Percentiles rank a stretch among this genome's conserved stretches.
These are phyloP conservation scores for Melanerpes formicivorus DNA, from an alignment of 2,113 vertebrate species.

Conservation along the genomic window DNA sequence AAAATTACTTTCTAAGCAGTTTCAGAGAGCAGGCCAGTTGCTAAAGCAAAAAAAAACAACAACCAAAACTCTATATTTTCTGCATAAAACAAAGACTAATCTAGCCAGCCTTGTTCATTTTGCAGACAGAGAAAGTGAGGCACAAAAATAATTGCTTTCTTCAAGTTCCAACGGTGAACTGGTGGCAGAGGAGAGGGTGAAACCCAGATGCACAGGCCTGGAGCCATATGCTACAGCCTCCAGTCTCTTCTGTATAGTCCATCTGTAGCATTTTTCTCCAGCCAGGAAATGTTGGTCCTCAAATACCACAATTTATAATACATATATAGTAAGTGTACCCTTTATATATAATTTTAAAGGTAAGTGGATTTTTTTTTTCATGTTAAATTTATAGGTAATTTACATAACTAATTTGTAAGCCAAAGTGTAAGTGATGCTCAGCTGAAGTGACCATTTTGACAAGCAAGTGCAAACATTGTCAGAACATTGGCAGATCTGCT, in stretches of 20 bases:
- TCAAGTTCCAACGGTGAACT: background rate
- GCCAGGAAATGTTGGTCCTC: background rate
- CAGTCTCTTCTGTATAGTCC: background rate
- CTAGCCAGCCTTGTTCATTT: background rate
- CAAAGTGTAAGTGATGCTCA: conserved; percentile 52
- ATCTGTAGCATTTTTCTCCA: background rate
- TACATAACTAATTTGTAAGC: conserved; percentile 66
- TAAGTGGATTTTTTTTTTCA: background rate
- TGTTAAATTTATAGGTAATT: conserved; percentile 55
- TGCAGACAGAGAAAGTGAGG: background rate
- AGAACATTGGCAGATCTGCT: conserved; percentile 55
- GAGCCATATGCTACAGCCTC: background rate
- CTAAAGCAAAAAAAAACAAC: background rate
- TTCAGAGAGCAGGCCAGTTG: background rate
- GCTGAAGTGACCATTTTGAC: conserved; percentile 65
- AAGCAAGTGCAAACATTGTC: conserved; percentile 66
- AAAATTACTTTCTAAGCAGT: background rate
- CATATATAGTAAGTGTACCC: background rate
- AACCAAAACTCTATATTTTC: background rate
- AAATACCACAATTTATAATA: background rate
- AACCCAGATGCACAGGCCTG: background rate
- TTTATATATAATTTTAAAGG: background rate
- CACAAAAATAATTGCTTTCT: background rate
- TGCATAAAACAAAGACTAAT: background rate
- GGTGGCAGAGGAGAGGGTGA: background rate